These are phyloP conservation scores for Pharmacophagus antenor DNA, from an alignment of 2,888 invertebrate genomes.

Conservation along the genomic window DNA sequence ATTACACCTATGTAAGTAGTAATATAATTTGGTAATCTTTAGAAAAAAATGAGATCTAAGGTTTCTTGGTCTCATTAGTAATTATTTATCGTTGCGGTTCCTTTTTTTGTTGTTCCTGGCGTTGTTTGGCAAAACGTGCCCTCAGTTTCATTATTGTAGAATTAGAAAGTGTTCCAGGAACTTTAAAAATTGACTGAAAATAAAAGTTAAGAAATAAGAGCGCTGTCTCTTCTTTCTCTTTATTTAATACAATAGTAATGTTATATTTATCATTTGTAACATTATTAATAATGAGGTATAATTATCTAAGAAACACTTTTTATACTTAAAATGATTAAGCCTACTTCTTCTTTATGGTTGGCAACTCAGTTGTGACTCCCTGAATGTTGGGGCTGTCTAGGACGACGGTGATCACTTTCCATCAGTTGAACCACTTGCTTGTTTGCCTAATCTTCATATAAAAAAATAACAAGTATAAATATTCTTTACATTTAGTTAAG, in stretches of 20 bases:
- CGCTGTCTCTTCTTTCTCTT: not conserved
- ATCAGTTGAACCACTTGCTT: too few species aligned
- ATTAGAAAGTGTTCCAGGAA: constrained; percentile 88
- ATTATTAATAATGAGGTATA: too few species aligned
- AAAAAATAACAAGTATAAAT: too few species aligned
- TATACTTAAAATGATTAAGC: too few species aligned
- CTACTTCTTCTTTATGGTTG: too few species aligned
- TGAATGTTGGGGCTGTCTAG: too few species aligned
- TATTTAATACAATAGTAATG: too few species aligned
- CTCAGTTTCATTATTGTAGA: constrained; percentile 83
- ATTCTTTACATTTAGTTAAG: not conserved
- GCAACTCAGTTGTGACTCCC: too few species aligned
- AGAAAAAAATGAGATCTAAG: constrained; percentile 61
- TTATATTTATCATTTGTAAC: too few species aligned
- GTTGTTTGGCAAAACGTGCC: constrained; percentile 77
- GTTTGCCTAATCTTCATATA: too few species aligned
- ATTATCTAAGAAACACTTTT: too few species aligned
- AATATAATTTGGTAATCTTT: constrained; percentile 42
- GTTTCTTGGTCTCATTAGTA: constrained; percentile 32
- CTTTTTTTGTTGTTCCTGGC: constrained; percentile 73
- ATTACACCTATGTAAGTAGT: constrained; percentile 30
- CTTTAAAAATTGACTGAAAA: constrained; percentile 89
- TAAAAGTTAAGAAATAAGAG: constrained; percentile 33
- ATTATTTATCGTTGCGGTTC: constrained; percentile 62
- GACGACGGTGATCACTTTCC: too few species aligned